A percentile compares a stretch with the other conserved stretches of the same genome.
These are phyloP conservation scores for Paratrypauchen microcephalus DNA, from an alignment of 2,797 vertebrate species.

Conservation along the genomic window DNA sequence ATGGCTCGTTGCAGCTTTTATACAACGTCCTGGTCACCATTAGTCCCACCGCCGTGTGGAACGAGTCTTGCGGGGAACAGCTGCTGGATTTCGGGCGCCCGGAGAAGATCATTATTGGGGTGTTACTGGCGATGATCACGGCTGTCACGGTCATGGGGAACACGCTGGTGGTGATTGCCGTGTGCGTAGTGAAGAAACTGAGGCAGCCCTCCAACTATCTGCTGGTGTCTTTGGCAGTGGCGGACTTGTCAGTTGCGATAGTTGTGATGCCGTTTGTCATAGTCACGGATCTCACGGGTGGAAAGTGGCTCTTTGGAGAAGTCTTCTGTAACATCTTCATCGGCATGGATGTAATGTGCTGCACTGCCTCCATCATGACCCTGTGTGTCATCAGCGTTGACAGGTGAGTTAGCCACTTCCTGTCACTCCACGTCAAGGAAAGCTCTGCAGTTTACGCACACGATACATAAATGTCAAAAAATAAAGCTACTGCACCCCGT, in stretches of 20 bases:
- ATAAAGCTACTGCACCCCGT: neutral
- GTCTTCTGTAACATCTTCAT: constrained; percentile 86
- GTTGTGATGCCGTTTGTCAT: constrained; percentile 85
- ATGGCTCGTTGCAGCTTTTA: constrained; percentile 70
- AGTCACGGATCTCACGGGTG: constrained; percentile 82
- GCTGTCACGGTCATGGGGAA: constrained; percentile 84
- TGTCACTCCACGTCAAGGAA: neutral
- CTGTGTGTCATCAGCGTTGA: constrained; percentile 85
- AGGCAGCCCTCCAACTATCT: constrained; percentile 84
- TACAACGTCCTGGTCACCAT: constrained; percentile 57
- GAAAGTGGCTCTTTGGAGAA: constrained; percentile 84
- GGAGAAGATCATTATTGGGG: constrained; percentile 80
- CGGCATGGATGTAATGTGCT: constrained; percentile 86
- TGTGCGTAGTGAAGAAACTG: constrained; percentile 83
- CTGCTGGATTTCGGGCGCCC: constrained; percentile 72
- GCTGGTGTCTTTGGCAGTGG: constrained; percentile 80
- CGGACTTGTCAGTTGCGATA: constrained; percentile 81
- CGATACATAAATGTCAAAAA: neutral
- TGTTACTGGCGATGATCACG: constrained; percentile 79
- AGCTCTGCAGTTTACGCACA: constrained; percentile 35
- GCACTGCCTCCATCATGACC: constrained; percentile 85
- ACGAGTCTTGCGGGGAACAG: constrained; percentile 78
- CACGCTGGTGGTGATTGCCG: constrained; percentile 82
- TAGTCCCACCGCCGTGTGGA: constrained; percentile 69
- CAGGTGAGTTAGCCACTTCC: constrained; percentile 66